Evolutionary conservation across 2,113 vertebrate species (phyloP), one percentile per base, ranked within the genome.

Genomic region (Amphiprion ocellaris): DNA sequence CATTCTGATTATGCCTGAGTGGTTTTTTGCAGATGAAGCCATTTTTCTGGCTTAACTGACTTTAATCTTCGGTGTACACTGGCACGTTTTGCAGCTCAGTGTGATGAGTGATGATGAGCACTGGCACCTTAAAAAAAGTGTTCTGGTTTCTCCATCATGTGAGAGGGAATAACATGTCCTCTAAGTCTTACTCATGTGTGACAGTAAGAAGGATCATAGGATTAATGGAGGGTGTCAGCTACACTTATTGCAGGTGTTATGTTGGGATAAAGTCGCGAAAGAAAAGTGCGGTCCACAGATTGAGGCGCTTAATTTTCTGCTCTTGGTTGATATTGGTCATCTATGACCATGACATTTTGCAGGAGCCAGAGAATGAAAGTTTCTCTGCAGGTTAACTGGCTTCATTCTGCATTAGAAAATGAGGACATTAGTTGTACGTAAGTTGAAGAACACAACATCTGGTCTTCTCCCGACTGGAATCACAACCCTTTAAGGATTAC

Each of bases 121-220:
- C 24, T 65, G 33, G 33, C 70, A 59, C 61, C 30, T 47, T 10
- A 14, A 44, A 44, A 19, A 52, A 39, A 67, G 44, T 74, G 14
- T 70, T 63, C 58, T 58, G 16, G 44, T 58, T 61, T 65, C 14
- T 33, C 47, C 15, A 44, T 74, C 66, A 72, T 46, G 7, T 69
- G 69, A 83, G 54, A 74, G 68, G 67, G 78, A 59, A 65, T 82
- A 77, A 77, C 62, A 74, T 86, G 83, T 60, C 83, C 69, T 66
- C 44, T 49, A 79, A 78, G 63, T 78, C 62, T 53, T 87, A 86
- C 79, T 74, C 60, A 33, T 69, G 82, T 78, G 87, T 88, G 83
- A 87, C 85, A 88, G 67, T 73, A 82, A 89, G 81, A 74, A 69
- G 82, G 84, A 85, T 81, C 69, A 74, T 70, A 12, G 59, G 80